These are phyloP conservation scores for Meandrusa payeni DNA, from an alignment of 2,888 invertebrate genomes.

Conservation along the genomic window DNA sequence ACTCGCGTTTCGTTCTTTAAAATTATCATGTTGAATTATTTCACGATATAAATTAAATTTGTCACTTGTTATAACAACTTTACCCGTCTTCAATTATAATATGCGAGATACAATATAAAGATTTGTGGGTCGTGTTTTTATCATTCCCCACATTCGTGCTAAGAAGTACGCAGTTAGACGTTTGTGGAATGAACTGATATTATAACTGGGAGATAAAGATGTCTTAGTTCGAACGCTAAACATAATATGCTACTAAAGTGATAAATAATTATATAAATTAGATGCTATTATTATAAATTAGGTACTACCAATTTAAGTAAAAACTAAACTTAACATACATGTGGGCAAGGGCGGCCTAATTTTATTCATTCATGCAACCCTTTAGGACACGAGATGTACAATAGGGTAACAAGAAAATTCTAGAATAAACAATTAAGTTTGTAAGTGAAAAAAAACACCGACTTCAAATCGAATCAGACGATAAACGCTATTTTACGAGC, in stretches of 20 bases:
- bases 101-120: slow-evolving; percentile 14
- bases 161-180: slow-evolving; percentile 19
- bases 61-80: slow-evolving; percentile 8
- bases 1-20: slow-evolving; percentile 6
- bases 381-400: too few species aligned
- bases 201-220: slow-evolving; percentile 16
- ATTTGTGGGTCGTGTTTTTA: slow-evolving; percentile 21
- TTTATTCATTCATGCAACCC: too few species aligned
- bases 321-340: too few species aligned
- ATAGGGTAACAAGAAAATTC: too few species aligned
- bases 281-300: too few species aligned
- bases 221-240: slow-evolving; percentile 5
- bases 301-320: too few species aligned
- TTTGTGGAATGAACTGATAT: slow-evolving; percentile 11
- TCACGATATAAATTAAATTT: background rate
- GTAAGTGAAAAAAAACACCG: too few species aligned
- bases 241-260: slow-evolving; percentile 6
- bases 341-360: too few species aligned
- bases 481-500: too few species aligned
- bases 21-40: slow-evolving; percentile 14
- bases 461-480: too few species aligned
- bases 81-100: slow-evolving; percentile 14
- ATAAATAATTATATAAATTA: too few species aligned
- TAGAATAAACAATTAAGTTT: too few species aligned
- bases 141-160: slow-evolving; percentile 18